Evolutionary conservation across 2,888 invertebrate genomes (phyloP).

Genomic region (Homarus gammarus): DNA sequence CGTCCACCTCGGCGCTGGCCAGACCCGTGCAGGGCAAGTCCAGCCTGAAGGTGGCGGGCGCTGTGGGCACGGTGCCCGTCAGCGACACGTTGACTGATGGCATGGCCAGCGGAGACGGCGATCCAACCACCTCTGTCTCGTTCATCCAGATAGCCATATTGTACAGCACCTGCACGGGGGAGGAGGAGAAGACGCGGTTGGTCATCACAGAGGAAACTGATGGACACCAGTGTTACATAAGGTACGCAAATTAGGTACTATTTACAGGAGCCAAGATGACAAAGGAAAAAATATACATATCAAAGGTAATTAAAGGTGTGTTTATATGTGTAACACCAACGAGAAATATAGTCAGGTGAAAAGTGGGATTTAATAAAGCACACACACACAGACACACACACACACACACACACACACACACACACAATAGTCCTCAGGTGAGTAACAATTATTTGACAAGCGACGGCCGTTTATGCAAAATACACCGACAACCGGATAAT

Average conservation of each 20-base stretch:
- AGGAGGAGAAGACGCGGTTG: too few species aligned
- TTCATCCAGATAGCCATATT: constrained; percentile 74
- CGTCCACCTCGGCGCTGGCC: constrained; percentile 72
- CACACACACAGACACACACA: too few species aligned
- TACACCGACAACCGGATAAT: constrained; percentile 42
- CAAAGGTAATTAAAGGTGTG: too few species aligned
- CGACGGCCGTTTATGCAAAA: constrained; percentile 41
- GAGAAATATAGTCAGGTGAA: too few species aligned
- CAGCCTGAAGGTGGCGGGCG: constrained; percentile 72
- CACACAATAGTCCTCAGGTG: neutral
- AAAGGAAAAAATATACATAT: too few species aligned
- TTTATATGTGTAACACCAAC: too few species aligned
- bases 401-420: too few species aligned
- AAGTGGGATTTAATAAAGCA: too few species aligned
- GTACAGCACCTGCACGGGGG: constrained; percentile 68
- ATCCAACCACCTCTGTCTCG: constrained; percentile 48
- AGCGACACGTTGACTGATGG: constrained; percentile 75
- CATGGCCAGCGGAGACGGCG: constrained; percentile 47
- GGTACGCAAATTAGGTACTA: too few species aligned
- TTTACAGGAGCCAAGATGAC: too few species aligned
- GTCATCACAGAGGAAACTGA: too few species aligned
- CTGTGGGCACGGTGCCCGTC: constrained; percentile 66
- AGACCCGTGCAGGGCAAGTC: constrained; percentile 74
- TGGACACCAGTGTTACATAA: too few species aligned
- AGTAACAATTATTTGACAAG: constrained; percentile 43